Evolutionary conservation across 2,888 invertebrate genomes (phyloP).

Genomic region (Myathropa florea): DNA sequence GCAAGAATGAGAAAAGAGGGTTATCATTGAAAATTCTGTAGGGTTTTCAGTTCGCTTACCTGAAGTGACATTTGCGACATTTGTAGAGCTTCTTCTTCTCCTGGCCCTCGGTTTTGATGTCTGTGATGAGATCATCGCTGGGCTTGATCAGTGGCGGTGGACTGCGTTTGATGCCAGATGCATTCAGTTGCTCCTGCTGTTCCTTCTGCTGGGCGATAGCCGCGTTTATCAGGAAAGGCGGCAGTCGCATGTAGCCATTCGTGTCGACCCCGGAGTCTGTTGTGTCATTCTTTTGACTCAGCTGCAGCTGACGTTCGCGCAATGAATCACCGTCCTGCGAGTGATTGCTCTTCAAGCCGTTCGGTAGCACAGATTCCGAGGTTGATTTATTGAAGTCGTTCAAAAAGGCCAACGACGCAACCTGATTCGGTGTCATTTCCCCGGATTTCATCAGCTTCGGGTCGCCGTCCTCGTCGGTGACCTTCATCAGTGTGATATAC

Average conservation of each 20-base stretch:
- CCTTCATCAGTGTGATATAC: conserved; percentile 88
- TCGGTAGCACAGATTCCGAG: conserved; percentile 66
- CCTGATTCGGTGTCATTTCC: conserved; percentile 81
- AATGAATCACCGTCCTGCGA: conserved; percentile 75
- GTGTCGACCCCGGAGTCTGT: conserved; percentile 44
- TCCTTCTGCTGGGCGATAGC: conserved; percentile 77
- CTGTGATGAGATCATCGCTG: conserved; percentile 83
- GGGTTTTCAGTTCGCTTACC: conserved; percentile 82
- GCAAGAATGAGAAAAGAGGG: conserved; percentile 25
- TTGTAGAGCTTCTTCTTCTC: conserved; percentile 91
- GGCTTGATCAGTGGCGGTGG: conserved; percentile 84
- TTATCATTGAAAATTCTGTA: background rate
- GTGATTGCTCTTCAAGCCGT: conserved; percentile 76
- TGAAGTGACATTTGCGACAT: conserved; percentile 94
- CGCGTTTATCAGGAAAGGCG: conserved; percentile 77
- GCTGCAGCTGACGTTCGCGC: conserved; percentile 54
- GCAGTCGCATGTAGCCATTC: conserved; percentile 75
- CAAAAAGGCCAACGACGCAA: conserved; percentile 82
- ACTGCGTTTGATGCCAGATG: conserved; percentile 76
- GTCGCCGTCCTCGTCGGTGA: conserved; percentile 82
- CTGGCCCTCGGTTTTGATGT: conserved; percentile 80
- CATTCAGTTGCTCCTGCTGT: conserved; percentile 76
- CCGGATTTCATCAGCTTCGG: conserved; percentile 81
- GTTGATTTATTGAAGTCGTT: conserved; percentile 81
- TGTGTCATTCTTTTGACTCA: conserved; percentile 72